Conservation (phyloP, 23 tunicate genomes). For the Trididemnum nubilum region DNA sequence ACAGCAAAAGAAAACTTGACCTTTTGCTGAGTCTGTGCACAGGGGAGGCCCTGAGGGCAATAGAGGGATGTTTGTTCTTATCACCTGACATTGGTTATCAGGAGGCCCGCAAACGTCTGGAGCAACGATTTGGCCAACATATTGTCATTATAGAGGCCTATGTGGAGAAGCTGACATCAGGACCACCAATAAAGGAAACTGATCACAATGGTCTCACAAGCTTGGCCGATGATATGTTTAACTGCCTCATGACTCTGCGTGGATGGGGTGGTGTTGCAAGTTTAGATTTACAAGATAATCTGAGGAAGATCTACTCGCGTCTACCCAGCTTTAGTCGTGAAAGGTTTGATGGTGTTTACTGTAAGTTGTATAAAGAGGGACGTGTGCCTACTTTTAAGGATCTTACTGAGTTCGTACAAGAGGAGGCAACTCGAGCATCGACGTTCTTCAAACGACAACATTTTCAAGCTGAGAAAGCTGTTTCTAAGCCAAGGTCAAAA, state of each 20-base stretch:
- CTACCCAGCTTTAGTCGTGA: not conserved
- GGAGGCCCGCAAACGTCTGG: constrained; percentile 13
- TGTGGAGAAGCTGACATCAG: not conserved
- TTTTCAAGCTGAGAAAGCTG: not conserved
- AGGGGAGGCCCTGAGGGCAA: not conserved
- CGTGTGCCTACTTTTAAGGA: not conserved
- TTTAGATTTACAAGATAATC: constrained; percentile 2
- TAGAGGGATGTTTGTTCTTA: not conserved
- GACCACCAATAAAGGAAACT: not conserved
- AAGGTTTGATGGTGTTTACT: constrained; percentile 1
- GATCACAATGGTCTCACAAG: not conserved
- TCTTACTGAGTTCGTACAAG: not conserved
- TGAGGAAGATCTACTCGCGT: not conserved
- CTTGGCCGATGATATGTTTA: not conserved
- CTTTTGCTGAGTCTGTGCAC: not conserved
- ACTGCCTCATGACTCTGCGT: constrained; percentile 6
- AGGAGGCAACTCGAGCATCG: not conserved
- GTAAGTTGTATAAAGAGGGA: not conserved
- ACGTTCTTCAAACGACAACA: not conserved
- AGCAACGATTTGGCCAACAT: not conserved
- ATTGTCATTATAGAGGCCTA: not conserved
- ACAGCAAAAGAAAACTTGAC: not conserved
- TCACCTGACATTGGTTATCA: not conserved
- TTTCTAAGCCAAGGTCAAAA: not conserved
- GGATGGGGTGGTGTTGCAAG: not conserved